Base-by-base conservation (phyloP, 2,888 invertebrate species). In the Prosopocoilus inquinatus region DNA sequence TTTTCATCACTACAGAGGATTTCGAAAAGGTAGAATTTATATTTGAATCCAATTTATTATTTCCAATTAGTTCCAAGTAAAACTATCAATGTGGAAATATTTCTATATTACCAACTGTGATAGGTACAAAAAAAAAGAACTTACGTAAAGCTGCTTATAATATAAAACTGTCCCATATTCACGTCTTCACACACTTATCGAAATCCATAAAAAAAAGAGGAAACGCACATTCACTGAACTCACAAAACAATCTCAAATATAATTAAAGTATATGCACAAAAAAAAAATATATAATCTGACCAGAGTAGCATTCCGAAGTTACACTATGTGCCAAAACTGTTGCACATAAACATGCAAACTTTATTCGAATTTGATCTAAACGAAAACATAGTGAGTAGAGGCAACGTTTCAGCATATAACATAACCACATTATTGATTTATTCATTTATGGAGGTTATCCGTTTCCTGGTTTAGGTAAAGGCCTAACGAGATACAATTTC, bases 401-500 rank as follows among this genome's bases (percentile, higher is more conserved):
- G 53, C 53, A 53, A 53, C 53, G 41, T 53, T 53, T 53, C 47
- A 35, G 47, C 39, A 53, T 47, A 47, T 53, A 53, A 53, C 47
- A 47, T 53, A 53, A 53, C 47, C 32, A 45, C 39, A 53, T 38
- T 32, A 15, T 32, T 41, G 1, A 41, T 41, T 41, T 43, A 13
- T 15, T 43, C 32, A n/a, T 28, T 53, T 38, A 57, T 49, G 12
- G 53, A 49, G 57, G 62, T 67, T 68, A 67, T 65, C 66, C 65
- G 55, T 67, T 70, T 12, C 77, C 78, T 58, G 79, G 75, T 75
- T 88, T 87, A 49, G 94, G 94, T 75, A 99, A 85, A 64, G 98
- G 90, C 71, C 96, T 90, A 73, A 97, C 93, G 68, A 99, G 86
- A 82, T 94, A 99, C 57, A 99, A 84, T 80, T 96, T 97, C 81